phyloP scores from a whole-genome alignment of 2,113 vertebrate species.

The Galeopterus variegatus region DNA sequence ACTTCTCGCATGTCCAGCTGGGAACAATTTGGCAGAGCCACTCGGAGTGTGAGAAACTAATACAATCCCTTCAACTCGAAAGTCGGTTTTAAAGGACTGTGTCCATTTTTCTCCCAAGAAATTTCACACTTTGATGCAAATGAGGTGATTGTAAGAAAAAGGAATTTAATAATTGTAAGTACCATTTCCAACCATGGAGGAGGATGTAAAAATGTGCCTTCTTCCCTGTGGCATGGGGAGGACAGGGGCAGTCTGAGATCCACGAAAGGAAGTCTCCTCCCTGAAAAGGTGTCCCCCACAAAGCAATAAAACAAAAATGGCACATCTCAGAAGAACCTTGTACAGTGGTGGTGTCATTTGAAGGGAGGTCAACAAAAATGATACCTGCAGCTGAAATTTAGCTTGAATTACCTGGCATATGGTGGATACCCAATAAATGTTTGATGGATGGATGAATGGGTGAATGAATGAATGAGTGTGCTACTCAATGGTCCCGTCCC shows the following conservation, averaged over 20 bases:
- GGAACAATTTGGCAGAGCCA: conserved; percentile 75
- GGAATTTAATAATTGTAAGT: conserved; percentile 76
- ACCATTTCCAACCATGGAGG: conserved; percentile 70
- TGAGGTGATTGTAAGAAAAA: conserved; percentile 61
- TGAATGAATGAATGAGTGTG: too few relatives aligned
- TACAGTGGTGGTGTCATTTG: neutral
- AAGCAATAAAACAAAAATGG: neutral
- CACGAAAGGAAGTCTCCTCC: neutral
- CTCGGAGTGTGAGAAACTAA: conserved; percentile 68
- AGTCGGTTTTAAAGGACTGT: conserved; percentile 58
- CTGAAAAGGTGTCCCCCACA: neutral
- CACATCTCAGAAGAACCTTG: neutral
- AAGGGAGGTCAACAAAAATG: neutral
- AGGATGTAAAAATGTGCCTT: conserved; percentile 51
- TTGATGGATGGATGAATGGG: neutral
- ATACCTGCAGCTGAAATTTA: neutral
- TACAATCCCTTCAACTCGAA: conserved; percentile 73
- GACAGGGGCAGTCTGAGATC: neutral
- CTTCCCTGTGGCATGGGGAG: neutral
- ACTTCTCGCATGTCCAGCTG: conserved; percentile 60
- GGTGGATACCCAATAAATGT: neutral
- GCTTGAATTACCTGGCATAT: neutral
- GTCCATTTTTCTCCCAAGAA: conserved; percentile 41
- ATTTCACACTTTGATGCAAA: conserved; percentile 80
- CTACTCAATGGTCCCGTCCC: neutral